These are phyloP conservation scores for Stegodyphus dumicola DNA, from an alignment of 1,140 invertebrate species.

Conservation along the genomic window DNA sequence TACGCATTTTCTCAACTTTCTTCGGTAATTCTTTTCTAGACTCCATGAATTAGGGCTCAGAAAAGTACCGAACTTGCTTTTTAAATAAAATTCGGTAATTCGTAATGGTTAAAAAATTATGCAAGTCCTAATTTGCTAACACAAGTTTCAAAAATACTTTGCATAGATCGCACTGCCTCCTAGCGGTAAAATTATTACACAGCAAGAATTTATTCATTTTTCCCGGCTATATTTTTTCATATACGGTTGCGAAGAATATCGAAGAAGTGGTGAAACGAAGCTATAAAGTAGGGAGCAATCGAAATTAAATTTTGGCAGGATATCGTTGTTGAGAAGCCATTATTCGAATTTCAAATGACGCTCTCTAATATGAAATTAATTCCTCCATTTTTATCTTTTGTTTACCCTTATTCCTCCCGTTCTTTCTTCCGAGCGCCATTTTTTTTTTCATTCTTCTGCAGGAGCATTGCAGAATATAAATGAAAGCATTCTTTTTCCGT, in stretches of 20 bases:
- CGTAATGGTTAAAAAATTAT: too few relatives aligned
- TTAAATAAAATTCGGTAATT: too few relatives aligned
- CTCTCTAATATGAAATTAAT: slow-evolving; percentile 59
- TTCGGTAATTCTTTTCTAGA: too few relatives aligned
- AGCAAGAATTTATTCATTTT: too few relatives aligned
- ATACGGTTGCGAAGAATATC: neutral
- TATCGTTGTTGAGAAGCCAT: slow-evolving; percentile 11
- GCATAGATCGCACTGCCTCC: too few relatives aligned
- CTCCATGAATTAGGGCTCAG: too few relatives aligned
- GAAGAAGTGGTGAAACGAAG: neutral
- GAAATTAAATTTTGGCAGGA: slow-evolving; percentile 55
- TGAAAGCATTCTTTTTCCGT: slow-evolving; percentile 37
- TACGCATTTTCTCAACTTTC: too few relatives aligned
- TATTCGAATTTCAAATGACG: slow-evolving; percentile 61
- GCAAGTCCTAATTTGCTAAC: too few relatives aligned
- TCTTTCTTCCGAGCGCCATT: neutral
- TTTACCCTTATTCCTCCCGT: slow-evolving; percentile 33
- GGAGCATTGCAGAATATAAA: slow-evolving; percentile 58
- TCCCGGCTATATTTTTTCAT: too few relatives aligned
- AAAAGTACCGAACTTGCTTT: too few relatives aligned
- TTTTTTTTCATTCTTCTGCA: slow-evolving; percentile 19
- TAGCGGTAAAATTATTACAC: too few relatives aligned
- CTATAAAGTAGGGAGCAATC: slow-evolving; percentile 46
- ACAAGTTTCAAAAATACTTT: too few relatives aligned
- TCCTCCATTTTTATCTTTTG: slow-evolving; percentile 48